phyloP scores from a whole-genome alignment of 2,888 invertebrate species.

The Timema cristinae region DNA sequence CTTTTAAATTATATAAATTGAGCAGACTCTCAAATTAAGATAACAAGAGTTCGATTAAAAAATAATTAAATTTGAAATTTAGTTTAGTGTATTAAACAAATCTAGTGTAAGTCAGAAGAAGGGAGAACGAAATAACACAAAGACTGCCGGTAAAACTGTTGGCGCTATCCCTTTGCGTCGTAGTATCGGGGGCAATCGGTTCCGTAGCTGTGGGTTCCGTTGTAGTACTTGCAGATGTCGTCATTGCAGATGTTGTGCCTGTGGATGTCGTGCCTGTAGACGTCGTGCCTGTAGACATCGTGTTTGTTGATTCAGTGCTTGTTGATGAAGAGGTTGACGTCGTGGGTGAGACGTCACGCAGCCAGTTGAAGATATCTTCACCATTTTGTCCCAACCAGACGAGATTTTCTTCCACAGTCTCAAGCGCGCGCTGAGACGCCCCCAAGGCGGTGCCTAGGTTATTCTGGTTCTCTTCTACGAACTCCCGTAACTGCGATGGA shows the following conservation, averaged over 20 bases:
- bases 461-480: not conserved
- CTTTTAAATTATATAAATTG: too few relatives aligned
- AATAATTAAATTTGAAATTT: too few relatives aligned
- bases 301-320: not conserved
- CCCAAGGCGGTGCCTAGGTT: constrained; percentile 1
- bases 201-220: not conserved
- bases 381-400: not conserved
- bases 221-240: not conserved
- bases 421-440: not conserved
- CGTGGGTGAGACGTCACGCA: not conserved
- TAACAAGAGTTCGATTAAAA: too few relatives aligned
- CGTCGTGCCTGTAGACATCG: not conserved
- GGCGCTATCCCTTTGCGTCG: too few relatives aligned
- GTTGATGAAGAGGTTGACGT: constrained; percentile 9
- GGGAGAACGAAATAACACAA: too few relatives aligned
- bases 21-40: too few relatives aligned
- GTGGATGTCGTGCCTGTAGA: not conserved
- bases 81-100: too few relatives aligned
- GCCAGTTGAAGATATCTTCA: constrained; percentile 7
- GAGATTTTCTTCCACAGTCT: constrained; percentile 11
- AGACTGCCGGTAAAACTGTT: too few relatives aligned
- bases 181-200: not conserved
- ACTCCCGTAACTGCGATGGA: not conserved
- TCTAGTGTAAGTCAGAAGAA: too few relatives aligned
- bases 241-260: not conserved